A percentile compares a stretch with the other conserved stretches of the same genome.
Conservation (phyloP, 2,113 vertebrate genomes). For the Phrynosoma blainvillii region DNA sequence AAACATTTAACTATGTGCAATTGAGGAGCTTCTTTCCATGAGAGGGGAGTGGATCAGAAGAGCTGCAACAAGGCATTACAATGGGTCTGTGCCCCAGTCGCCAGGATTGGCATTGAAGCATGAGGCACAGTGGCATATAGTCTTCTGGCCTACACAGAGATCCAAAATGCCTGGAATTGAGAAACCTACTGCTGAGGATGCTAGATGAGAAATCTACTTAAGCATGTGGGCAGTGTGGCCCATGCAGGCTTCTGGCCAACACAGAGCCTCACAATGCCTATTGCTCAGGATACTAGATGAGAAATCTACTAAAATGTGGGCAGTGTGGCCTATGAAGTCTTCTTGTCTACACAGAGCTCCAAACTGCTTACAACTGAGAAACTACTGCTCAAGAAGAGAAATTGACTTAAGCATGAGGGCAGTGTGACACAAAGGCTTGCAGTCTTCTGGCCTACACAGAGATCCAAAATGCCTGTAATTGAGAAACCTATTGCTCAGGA, state of each 20-base stretch:
- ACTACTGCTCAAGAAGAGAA: no score
- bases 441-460: background rate
- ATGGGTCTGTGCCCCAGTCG: fast-evolving
- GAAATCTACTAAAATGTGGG: background rate
- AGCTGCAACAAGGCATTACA: slow-evolving; percentile 44
- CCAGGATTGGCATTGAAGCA: background rate
- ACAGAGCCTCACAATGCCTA: background rate
- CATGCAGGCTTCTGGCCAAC: no score
- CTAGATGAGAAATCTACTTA: background rate
- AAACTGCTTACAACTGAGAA: no score
- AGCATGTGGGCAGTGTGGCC: background rate
- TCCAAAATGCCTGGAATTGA: background rate
- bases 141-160: background rate
- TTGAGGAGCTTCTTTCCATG: background rate
- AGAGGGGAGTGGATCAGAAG: slow-evolving; percentile 48
- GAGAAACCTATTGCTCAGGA: background rate
- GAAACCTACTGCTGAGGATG: background rate
- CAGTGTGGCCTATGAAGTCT: no score
- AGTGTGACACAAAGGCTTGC: background rate
- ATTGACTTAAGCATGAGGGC: background rate
- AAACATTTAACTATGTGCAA: background rate
- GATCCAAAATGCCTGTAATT: background rate
- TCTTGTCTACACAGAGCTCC: no score
- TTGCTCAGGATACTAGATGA: background rate
- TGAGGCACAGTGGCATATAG: background rate